A percentile compares a stretch with the other conserved stretches of the same genome.
These are phyloP conservation scores for Tapirus indicus DNA, from an alignment of 2,797 vertebrate species.

Conservation along the genomic window DNA sequence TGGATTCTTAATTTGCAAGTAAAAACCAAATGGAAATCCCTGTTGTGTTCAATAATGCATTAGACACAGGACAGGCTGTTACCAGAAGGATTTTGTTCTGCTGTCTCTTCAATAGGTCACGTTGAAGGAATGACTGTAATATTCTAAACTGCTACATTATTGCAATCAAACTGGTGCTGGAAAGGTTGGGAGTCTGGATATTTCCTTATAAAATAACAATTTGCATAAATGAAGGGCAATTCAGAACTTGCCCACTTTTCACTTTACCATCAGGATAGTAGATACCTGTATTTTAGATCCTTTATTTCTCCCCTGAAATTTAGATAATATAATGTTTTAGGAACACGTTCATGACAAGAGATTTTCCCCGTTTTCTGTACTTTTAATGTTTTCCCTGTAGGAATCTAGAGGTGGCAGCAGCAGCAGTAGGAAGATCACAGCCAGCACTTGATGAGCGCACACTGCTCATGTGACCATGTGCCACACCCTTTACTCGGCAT, in stretches of 20 bases:
- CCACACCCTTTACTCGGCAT: not conserved
- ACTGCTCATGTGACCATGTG: not conserved
- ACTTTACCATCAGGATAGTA: not conserved
- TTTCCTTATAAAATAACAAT: not conserved
- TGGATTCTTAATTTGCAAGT: slow-evolving; percentile 66
- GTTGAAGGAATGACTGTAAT: slow-evolving; percentile 37
- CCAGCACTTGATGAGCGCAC: not conserved
- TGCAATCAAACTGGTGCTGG: not conserved
- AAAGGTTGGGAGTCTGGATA: not conserved
- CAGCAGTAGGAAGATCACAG: not conserved
- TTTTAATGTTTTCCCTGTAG: not conserved
- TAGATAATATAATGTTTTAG: not conserved
- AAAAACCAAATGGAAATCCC: slow-evolving; percentile 58
- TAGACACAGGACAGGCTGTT: not conserved
- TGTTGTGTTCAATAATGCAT: slow-evolving; percentile 32
- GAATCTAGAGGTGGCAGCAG: rapidly evolving
- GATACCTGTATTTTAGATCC: not conserved
- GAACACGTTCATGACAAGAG: not conserved
- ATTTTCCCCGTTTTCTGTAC: not conserved
- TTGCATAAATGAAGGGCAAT: not conserved
- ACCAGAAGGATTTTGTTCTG: slow-evolving; percentile 17
- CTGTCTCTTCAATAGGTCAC: not conserved
- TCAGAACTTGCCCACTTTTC: not conserved
- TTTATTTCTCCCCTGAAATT: not conserved
- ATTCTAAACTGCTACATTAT: slow-evolving; percentile 2